A percentile compares a stretch with the other conserved stretches of the same genome.
These are phyloP conservation scores for Lamellibrachia satsuma DNA, from an alignment of 2,888 invertebrate species.

Conservation along the genomic window DNA sequence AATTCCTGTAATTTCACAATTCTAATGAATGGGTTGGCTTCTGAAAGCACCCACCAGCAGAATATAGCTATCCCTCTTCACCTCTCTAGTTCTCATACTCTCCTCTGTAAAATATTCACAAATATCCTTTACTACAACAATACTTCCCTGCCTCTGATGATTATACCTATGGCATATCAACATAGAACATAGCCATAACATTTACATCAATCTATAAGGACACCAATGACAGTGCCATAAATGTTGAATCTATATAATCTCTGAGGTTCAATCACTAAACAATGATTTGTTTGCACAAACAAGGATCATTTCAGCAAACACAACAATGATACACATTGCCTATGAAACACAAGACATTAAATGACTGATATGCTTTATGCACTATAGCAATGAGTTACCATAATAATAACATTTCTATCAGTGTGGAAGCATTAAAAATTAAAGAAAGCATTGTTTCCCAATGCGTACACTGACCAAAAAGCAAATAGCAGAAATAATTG, in stretches of 20 bases:
- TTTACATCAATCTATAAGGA: not conserved
- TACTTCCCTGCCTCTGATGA: not conserved
- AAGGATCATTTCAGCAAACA: not conserved
- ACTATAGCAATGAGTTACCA: not conserved
- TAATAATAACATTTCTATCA: not conserved
- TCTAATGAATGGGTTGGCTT: no score
- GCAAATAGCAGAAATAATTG: not conserved
- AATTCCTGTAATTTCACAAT: not conserved
- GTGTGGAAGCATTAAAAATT: not conserved
- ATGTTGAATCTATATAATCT: not conserved
- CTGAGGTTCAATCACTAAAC: not conserved
- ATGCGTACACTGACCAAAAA: not conserved
- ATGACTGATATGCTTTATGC: not conserved
- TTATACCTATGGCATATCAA: not conserved
- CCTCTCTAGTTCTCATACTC: not conserved
- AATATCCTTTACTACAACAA: not conserved
- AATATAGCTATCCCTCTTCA: no score
- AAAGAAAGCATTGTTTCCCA: not conserved
- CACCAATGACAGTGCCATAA: not conserved
- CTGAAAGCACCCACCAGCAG: no score
- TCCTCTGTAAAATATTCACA: not conserved
- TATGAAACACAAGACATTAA: not conserved
- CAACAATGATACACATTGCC: not conserved
- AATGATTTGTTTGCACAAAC: constrained; percentile 8
- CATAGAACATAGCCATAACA: no score